A percentile compares a stretch with the other conserved stretches of the same genome.
Conservation (phyloP, 1,140 invertebrate species). For the Drosophila carrolli region DNA sequence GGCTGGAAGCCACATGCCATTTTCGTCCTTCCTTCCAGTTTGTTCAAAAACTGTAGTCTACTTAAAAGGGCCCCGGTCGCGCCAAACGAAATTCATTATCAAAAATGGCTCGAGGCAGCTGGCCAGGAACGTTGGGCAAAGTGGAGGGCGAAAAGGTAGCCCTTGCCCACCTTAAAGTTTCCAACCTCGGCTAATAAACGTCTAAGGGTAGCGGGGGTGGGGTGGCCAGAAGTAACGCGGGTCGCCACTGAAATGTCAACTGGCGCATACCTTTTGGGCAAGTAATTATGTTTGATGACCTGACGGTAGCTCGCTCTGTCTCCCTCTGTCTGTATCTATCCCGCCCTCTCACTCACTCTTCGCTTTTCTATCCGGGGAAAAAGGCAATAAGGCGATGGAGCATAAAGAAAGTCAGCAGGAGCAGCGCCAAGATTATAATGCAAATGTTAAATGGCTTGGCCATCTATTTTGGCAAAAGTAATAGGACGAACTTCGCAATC, state of each 20-base stretch:
- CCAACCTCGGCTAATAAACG: constrained; percentile 52
- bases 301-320: constrained; percentile 17
- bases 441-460: constrained; percentile 47
- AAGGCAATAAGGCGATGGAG: constrained; percentile 35
- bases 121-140: constrained; percentile 4
- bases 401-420: constrained; percentile 7
- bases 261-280: constrained; percentile 72
- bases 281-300: constrained; percentile 79
- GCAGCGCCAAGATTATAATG: constrained; percentile 48
- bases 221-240: constrained; percentile 12
- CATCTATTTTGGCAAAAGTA: constrained; percentile 35
- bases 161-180: constrained; percentile 51
- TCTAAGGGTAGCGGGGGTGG: background rate
- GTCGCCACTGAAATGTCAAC: constrained; percentile 62
- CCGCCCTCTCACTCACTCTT: background rate
- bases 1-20: constrained; percentile 18
- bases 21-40: constrained; percentile 17
- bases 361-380: constrained; percentile 13
- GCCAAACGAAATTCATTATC: constrained; percentile 66
- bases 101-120: constrained; percentile 45
- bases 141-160: background rate
- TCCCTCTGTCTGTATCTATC: constrained; percentile 3
- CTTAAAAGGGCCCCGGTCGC: constrained; percentile 40
- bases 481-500: constrained; percentile 32
- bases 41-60: constrained; percentile 39